Conservation (phyloP, 2,797 vertebrate species). For the Pseudochirops cupreus region DNA sequence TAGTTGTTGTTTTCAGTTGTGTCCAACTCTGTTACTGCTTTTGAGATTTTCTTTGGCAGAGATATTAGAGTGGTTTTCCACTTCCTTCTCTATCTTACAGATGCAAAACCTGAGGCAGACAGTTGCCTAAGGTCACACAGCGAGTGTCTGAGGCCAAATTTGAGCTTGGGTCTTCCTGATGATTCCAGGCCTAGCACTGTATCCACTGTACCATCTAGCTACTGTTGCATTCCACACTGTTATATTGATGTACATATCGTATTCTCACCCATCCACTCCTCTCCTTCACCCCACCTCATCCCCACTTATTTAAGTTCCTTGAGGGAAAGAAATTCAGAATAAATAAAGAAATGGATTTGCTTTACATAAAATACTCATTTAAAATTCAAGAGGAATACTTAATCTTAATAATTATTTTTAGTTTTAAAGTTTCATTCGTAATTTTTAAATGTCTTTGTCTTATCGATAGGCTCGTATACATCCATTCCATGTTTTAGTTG, state of each 20-base stretch:
- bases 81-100: too few relatives aligned
- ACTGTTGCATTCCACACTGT: neutral
- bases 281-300: neutral
- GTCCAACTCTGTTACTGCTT: neutral
- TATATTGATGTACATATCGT: neutral
- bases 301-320: neutral
- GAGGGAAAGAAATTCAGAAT: neutral
- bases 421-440: conserved; percentile 44
- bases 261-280: neutral
- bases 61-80: too few relatives aligned
- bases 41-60: neutral
- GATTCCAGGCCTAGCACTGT: neutral
- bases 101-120: too few relatives aligned
- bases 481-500: conserved; percentile 92
- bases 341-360: neutral
- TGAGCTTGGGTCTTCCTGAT: neutral
- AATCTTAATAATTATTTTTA: conserved; percentile 31
- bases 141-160: neutral
- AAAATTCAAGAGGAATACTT: conserved; percentile 9
- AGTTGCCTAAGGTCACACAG: too few relatives aligned
- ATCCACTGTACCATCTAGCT: neutral
- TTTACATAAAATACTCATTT: neutral
- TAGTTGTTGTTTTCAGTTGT: too few relatives aligned
- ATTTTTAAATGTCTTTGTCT: conserved; percentile 49
- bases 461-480: conserved; percentile 90